Conservation (phyloP, 1,140 invertebrate species). For the Dermatophagoides farinae region DNA sequence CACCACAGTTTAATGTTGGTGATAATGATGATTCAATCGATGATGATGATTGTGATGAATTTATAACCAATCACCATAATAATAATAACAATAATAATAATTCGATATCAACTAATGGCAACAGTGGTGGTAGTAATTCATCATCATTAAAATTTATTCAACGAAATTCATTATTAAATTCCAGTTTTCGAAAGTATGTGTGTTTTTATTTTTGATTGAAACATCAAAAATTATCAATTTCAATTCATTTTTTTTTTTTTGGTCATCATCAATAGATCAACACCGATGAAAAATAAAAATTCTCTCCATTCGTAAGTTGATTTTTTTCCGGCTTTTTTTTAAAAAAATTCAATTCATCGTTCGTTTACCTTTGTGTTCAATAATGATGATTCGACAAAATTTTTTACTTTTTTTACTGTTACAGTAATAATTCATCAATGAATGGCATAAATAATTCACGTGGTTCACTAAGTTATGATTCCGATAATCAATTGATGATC, state of each 20-base stretch:
- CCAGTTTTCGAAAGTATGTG: slow-evolving; percentile 42
- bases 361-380: background rate
- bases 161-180: slow-evolving; percentile 46
- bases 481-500: slow-evolving; percentile 77
- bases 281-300: background rate
- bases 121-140: background rate
- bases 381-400: background rate
- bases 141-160: background rate
- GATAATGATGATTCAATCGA: background rate
- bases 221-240: background rate
- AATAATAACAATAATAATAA: background rate
- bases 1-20: background rate
- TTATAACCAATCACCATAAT: background rate
- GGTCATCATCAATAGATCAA: background rate
- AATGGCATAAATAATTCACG: slow-evolving; percentile 45
- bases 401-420: slow-evolving; percentile 10
- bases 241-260: slow-evolving; percentile 2
- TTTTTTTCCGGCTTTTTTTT: too few species aligned
- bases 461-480: slow-evolving; percentile 60
- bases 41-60: background rate
- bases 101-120: background rate
- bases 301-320: background rate
- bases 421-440: slow-evolving; percentile 11
- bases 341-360: too few species aligned
- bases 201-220: slow-evolving; percentile 19